phyloP scores from a whole-genome alignment of 2,888 invertebrate genomes.

The Sabatieria punctata region DNA sequence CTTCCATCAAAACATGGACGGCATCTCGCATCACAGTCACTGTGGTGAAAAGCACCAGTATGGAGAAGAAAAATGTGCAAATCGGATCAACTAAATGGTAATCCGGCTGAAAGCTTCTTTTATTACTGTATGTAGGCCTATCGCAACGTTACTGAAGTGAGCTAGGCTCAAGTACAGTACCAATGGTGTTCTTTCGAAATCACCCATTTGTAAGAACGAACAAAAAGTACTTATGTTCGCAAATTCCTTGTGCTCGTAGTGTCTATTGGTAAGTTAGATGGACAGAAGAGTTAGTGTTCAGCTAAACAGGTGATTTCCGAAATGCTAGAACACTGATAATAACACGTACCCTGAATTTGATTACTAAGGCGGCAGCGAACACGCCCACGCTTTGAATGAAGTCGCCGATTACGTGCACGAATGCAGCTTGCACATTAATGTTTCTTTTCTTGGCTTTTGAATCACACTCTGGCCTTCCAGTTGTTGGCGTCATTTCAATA shows the following conservation, averaged over 20 bases:
- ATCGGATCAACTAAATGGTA: constrained; percentile 87
- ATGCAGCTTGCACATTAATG: constrained; percentile 64
- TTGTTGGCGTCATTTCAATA: too few species aligned
- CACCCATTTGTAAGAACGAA: too few species aligned
- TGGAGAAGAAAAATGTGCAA: constrained; percentile 85
- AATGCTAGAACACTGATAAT: too few species aligned
- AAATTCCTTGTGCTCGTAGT: too few species aligned
- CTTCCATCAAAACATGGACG: constrained; percentile 22
- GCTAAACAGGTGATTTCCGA: constrained; percentile 41
- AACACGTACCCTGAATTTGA: constrained; percentile 39
- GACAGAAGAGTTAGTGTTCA: neutral
- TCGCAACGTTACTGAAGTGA: too few species aligned
- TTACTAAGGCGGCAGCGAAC: constrained; percentile 69
- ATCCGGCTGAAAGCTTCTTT: too few species aligned
- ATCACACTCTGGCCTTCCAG: too few species aligned
- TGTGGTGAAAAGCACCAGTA: constrained; percentile 44
- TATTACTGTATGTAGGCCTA: too few species aligned
- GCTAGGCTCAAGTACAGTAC: too few species aligned
- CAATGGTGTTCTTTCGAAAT: too few species aligned
- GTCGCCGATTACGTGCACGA: constrained; percentile 89
- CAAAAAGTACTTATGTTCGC: too few species aligned
- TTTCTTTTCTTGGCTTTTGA: constrained; percentile 15
- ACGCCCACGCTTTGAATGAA: constrained; percentile 86
- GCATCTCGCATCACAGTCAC: constrained; percentile 22
- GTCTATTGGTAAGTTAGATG: too few species aligned